Evolutionary conservation across 2,797 vertebrate genomes (phyloP), one percentile per base, ranked within the genome.

Genomic region (Protonibea diacanthus): DNA sequence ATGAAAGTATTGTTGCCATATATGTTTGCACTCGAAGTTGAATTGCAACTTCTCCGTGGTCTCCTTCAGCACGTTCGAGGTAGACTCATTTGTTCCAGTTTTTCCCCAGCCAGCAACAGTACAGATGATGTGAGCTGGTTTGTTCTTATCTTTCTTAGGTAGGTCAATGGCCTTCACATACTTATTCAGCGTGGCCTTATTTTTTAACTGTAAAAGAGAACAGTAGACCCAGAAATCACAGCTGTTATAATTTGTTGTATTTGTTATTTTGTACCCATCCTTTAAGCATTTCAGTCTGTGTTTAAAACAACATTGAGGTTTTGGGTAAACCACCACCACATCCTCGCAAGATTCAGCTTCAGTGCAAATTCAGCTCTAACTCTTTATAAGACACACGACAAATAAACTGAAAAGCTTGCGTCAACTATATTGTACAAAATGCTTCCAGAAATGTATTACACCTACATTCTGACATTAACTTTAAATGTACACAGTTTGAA

Each of bases 101-200:
- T 0, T 2, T 1, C 94, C 94, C 95, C 94, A 95, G 44, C 95
- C 94, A 45, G 93, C 90, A 8, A 93, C 91, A 0, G 18, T 0
- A 40, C 95, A 95, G 1, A 76, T 61, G 5, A 52, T 21, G 2
- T 76, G 57, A 0, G 74, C 85, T 2, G 23, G 69, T 13, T 51
- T 33, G 25, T 82, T 76, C 5, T 2, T 38, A 0, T 78, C 18
- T 67, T 91, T 86, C 40, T 81, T 87, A 0, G 91, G 90, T 38
- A 95, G 75, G 18, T 0, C 14, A 2, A 92, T 83, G 21, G 65
- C 0, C 13, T 84, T 80, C 27, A 95, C 92, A 8, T 71, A 78
- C 20, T 52, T 74, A 21, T 89, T 89, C 21, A 95, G 76, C 11
- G 3, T 85, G 45, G 91, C 94, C 0, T 91, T 91, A 0, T 21